A percentile compares a stretch with the other conserved stretches of the same genome.
phyloP scores from a whole-genome alignment of 2,113 vertebrate genomes.

The Callipepla californica region DNA sequence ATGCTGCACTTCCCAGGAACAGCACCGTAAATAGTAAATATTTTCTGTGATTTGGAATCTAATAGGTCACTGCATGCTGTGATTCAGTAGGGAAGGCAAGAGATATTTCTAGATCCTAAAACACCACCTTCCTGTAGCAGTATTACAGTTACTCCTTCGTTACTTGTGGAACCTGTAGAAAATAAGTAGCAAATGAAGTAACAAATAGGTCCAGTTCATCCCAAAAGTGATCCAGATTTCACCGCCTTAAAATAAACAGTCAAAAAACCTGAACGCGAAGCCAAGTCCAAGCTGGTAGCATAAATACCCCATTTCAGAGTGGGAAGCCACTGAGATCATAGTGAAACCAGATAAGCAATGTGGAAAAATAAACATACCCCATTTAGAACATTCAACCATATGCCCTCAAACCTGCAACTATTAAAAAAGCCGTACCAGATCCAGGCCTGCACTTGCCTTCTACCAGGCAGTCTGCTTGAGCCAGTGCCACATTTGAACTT shows the following conservation, averaged over 20 bases:
- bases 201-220: neutral
- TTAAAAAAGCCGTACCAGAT: neutral
- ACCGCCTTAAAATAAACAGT: neutral
- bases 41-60: slow-evolving; percentile 63
- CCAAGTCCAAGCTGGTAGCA: neutral
- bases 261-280: neutral
- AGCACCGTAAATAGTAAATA: slow-evolving; percentile 60
- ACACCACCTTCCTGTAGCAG: slow-evolving; percentile 14
- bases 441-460: neutral
- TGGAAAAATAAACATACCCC: neutral
- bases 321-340: neutral
- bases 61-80: slow-evolving; percentile 12
- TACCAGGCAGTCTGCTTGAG: neutral
- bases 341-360: neutral
- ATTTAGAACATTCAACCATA: neutral
- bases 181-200: accelerated
- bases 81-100: slow-evolving; percentile 41
- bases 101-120: slow-evolving; percentile 51
- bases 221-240: neutral
- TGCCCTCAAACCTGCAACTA: neutral
- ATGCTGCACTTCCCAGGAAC: slow-evolving; percentile 68
- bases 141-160: neutral
- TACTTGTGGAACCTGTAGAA: neutral
- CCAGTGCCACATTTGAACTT: neutral
- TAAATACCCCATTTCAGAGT: neutral